These are phyloP conservation scores for Drosophila truncata DNA, from an alignment of 1,140 invertebrate genomes.

Conservation along the genomic window DNA sequence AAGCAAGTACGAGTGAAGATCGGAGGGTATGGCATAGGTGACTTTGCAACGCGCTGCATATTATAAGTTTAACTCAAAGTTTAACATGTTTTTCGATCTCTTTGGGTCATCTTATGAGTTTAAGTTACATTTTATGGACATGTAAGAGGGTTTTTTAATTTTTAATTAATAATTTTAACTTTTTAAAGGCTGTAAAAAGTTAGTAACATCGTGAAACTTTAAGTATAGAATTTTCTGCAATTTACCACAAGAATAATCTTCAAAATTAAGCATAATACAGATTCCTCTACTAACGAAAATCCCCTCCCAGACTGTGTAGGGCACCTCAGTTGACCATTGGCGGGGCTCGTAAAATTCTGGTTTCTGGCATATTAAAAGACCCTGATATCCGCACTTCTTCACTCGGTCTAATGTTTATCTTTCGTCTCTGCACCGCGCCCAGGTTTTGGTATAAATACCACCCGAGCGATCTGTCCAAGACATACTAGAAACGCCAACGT, in stretches of 20 bases:
- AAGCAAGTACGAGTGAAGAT: constrained; percentile 51
- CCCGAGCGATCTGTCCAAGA: background rate
- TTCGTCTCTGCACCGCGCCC: constrained; percentile 32
- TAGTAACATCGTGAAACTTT: background rate
- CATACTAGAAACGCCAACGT: constrained; percentile 60
- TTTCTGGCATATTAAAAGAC: constrained; percentile 79
- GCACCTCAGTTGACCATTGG: constrained; percentile 26
- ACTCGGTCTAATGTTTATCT: constrained; percentile 25
- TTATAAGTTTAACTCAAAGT: background rate
- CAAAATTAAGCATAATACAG: background rate
- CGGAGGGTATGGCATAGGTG: background rate
- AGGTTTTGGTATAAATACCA: constrained; percentile 70
- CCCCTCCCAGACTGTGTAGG: constrained; percentile 11
- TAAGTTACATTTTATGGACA: too few species aligned
- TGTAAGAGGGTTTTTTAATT: too few species aligned
- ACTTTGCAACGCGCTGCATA: constrained; percentile 15
- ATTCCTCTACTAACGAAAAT: background rate
- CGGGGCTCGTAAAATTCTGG: constrained; percentile 71
- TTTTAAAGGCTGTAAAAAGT: too few species aligned
- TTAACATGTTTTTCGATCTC: background rate
- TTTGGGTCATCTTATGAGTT: too few species aligned
- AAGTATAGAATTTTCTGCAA: accelerated
- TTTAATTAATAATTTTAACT: too few species aligned
- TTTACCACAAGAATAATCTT: background rate
- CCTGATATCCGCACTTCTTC: constrained; percentile 68